A percentile compares a stretch with the other conserved stretches of the same genome.
Evolutionary conservation across 2,113 vertebrate genomes (phyloP).

Genomic region (Corynorhinus townsendii): DNA sequence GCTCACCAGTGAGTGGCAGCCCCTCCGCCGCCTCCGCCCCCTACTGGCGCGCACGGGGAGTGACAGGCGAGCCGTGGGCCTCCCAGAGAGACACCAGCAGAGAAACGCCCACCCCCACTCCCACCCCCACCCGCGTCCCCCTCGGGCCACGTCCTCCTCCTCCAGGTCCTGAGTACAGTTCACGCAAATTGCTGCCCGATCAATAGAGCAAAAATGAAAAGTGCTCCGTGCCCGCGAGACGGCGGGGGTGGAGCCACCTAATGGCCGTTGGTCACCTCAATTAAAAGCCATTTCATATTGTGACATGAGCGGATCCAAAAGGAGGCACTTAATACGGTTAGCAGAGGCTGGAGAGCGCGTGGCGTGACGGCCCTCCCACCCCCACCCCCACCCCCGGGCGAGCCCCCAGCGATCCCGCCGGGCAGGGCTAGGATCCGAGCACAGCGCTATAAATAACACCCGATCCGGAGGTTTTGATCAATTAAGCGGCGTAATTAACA

Average conservation of each 20-base stretch:
- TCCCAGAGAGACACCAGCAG: not conserved
- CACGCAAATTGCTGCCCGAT: constrained; percentile 48
- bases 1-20: constrained; percentile 93
- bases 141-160: not conserved
- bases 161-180: constrained; percentile 22
- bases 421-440: not conserved
- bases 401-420: no score
- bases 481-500: constrained; percentile 77
- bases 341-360: constrained; percentile 36
- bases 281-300: constrained; percentile 66
- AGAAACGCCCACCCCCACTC: no score
- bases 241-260: constrained; percentile 9
- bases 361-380: no score
- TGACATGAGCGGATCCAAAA: constrained; percentile 44
- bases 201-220: constrained; percentile 55
- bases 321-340: constrained; percentile 46
- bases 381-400: no score
- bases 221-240: constrained; percentile 20
- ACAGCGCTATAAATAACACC: constrained; percentile 72
- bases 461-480: constrained; percentile 74
- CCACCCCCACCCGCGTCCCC: no score
- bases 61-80: constrained; percentile 55
- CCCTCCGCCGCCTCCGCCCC: constrained; percentile 81
- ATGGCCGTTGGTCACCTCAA: constrained; percentile 58
- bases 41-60: constrained; percentile 80